These are phyloP conservation scores for Drosophila merina DNA, from an alignment of 2,888 invertebrate genomes.

Conservation along the genomic window DNA sequence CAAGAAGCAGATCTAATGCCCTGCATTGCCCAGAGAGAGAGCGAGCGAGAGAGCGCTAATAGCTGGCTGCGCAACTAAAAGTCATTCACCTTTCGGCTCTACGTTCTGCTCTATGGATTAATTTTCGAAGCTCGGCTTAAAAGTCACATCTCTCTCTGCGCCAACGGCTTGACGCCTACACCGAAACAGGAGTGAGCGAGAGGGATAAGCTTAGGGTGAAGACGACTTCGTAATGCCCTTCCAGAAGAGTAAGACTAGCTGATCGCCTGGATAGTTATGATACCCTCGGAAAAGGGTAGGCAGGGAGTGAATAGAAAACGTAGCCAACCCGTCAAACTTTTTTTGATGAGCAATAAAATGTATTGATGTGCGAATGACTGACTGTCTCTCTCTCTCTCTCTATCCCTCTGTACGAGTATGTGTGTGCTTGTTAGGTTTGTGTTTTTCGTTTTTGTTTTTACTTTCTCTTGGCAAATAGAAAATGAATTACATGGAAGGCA, in stretches of 20 bases:
- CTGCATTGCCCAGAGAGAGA: background rate
- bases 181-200: constrained; percentile 26
- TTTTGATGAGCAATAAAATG: constrained; percentile 71
- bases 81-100: constrained; percentile 70
- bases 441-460: constrained; percentile 56
- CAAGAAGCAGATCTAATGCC: constrained; percentile 40
- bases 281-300: constrained; percentile 3
- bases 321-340: constrained; percentile 52
- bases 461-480: constrained; percentile 75
- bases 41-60: constrained; percentile 12
- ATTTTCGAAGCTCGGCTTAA: constrained; percentile 32
- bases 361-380: constrained; percentile 28
- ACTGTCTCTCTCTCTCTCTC: background rate
- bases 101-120: constrained; percentile 14
- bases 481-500: constrained; percentile 61
- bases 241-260: too few species aligned
- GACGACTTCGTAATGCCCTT: background rate
- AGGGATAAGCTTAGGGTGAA: constrained; percentile 8
- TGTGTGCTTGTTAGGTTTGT: constrained; percentile 17
- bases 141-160: constrained; percentile 46
- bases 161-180: constrained; percentile 65
- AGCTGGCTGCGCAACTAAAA: constrained; percentile 52
- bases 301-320: constrained; percentile 57
- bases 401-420: constrained; percentile 1
- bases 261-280: background rate